Evolutionary conservation across 2,797 vertebrate species (phyloP).

Genomic region (Molossus molossus): DNA sequence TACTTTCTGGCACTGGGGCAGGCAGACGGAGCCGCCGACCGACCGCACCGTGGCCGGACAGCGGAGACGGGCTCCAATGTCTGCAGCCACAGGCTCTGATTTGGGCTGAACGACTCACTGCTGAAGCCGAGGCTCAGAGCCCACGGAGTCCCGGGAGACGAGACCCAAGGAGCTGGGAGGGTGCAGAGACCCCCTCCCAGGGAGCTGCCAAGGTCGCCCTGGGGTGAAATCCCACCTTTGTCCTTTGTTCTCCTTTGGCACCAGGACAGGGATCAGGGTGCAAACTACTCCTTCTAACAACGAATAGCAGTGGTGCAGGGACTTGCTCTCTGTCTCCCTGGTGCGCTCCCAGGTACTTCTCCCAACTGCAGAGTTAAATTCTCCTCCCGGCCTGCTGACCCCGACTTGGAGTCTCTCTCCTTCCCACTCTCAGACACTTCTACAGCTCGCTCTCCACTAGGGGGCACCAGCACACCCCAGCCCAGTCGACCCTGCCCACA

Average conservation of each 20-base stretch:
- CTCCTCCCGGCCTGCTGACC: background rate
- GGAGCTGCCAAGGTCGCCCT: background rate
- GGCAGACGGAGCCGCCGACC: background rate
- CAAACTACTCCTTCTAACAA: background rate
- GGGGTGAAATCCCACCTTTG: background rate
- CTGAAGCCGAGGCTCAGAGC: background rate
- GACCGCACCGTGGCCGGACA: no score
- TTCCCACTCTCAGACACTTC: background rate
- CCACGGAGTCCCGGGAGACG: background rate
- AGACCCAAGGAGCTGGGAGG: background rate
- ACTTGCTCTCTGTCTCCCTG: background rate
- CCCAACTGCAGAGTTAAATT: background rate
- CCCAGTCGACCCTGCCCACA: rapidly evolving
- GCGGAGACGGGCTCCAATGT: background rate
- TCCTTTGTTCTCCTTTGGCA: background rate
- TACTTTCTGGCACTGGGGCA: background rate
- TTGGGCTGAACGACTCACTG: background rate
- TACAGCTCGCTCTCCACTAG: background rate
- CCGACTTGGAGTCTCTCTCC: rapidly evolving
- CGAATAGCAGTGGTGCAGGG: background rate
- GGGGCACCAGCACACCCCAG: background rate
- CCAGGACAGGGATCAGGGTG: background rate
- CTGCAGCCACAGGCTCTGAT: background rate
- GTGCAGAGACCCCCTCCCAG: background rate
- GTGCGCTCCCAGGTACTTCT: background rate